A percentile compares a stretch with the other conserved stretches of the same genome.
Evolutionary conservation across 64 coral and sea anemone species (phyloP).

Genomic region (Dendrophyllia cribrosa): DNA sequence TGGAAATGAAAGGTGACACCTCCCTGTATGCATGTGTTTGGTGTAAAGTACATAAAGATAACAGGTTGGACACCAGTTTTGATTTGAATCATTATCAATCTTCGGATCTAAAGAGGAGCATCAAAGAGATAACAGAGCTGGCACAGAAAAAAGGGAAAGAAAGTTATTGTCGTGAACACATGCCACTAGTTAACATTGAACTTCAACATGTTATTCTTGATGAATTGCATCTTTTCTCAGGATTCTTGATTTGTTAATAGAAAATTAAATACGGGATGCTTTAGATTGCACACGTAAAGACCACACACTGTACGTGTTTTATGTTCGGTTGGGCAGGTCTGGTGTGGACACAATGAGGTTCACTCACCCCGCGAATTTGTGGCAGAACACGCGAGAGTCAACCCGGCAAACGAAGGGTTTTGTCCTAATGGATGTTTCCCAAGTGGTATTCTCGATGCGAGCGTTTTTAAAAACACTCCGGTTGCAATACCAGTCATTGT

Average conservation of each 20-base stretch:
- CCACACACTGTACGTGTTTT: slow-evolving; percentile 72
- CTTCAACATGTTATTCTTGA: slow-evolving; percentile 82
- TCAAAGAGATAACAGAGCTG: too few relatives aligned
- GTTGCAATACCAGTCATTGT: slow-evolving; percentile 33
- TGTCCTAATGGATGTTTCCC: too few relatives aligned
- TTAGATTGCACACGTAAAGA: slow-evolving; percentile 11
- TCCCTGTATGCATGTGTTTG: too few relatives aligned
- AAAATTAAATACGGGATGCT: slow-evolving; percentile 71
- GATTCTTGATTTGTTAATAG: slow-evolving; percentile 65
- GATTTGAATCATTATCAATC: too few relatives aligned
- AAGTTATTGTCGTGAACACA: slow-evolving; percentile 72
- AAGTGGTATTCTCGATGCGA: slow-evolving; percentile 73
- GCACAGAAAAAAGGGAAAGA: too few relatives aligned
- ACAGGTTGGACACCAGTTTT: too few relatives aligned
- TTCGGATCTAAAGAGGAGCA: too few relatives aligned
- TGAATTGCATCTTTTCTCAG: slow-evolving; percentile 72
- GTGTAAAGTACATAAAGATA: too few relatives aligned
- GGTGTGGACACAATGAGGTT: slow-evolving; percentile 64
- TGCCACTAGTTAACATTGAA: slow-evolving; percentile 69
- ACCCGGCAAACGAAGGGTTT: slow-evolving; percentile 73
- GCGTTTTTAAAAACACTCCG: slow-evolving; percentile 45
- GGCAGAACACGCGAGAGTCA: slow-evolving; percentile 49
- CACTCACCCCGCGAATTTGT: slow-evolving; percentile 53
- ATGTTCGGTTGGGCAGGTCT: slow-evolving; percentile 75
- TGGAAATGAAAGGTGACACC: too few relatives aligned